These are phyloP conservation scores for Chrysochloris asiatica DNA, from an alignment of 2,113 vertebrate genomes.

Conservation along the genomic window DNA sequence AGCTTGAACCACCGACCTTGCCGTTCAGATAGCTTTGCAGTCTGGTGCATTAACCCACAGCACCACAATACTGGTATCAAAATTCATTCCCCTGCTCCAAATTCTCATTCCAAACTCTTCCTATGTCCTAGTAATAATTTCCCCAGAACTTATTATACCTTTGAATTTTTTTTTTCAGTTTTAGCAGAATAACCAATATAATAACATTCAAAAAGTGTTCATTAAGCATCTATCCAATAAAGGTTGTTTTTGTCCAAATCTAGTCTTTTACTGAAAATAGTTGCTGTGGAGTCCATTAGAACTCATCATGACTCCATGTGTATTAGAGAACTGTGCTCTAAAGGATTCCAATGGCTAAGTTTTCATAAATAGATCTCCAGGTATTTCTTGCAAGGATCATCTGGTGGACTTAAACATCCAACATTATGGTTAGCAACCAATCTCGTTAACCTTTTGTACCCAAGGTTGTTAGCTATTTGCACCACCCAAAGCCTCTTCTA, in stretches of 20 bases:
- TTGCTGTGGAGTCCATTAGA: not conserved
- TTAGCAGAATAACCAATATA: not conserved
- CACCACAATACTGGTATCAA: no score
- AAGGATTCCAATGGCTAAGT: no score
- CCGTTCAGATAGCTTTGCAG: no score
- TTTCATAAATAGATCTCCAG: not conserved
- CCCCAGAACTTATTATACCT: not conserved
- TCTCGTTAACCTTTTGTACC: no score
- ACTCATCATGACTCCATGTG: not conserved
- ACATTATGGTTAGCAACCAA: no score
- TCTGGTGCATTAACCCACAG: no score
- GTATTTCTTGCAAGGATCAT: no score
- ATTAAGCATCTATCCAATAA: not conserved
- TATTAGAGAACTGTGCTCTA: not conserved
- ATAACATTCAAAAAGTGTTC: not conserved
- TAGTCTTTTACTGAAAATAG: not conserved
- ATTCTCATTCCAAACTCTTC: conserved; percentile 35
- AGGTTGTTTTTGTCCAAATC: not conserved
- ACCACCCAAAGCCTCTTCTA: not conserved
- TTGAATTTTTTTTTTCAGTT: not conserved
- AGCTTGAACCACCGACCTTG: no score
- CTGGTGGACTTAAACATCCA: no score
- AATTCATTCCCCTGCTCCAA: not conserved
- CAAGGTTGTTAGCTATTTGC: not conserved
- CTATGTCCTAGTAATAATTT: not conserved